Base-by-base conservation (phyloP, 2,888 invertebrate genomes). In the Noctua comes region DNA sequence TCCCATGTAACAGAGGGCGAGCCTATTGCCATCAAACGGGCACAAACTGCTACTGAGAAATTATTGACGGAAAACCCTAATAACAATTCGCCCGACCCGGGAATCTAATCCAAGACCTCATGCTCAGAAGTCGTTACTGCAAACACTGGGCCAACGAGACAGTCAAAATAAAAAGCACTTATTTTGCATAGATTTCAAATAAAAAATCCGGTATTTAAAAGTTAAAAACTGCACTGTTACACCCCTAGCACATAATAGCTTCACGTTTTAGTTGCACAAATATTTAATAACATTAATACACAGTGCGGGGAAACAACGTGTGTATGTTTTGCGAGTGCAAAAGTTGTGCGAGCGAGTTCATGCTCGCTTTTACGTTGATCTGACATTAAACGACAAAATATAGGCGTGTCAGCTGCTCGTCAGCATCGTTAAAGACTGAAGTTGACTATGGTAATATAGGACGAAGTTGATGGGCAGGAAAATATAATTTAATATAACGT, bases 331-430 rank as follows among this genome's bases (percentile, higher is more conserved):
- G 76, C 24, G 62, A 72, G 62, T 51, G 73, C 54, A 62, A 80
- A 84, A 87, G 73, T 87, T 85, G 36, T 62, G 70, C 65, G n/a
- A 68, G 27, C 40, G 48, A 65, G 87, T 79, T 79, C 54, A 71
- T 80, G 73, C 70, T 73, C 16, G 80, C 57, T 87, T 84, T 84
- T 72, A 72, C 73, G 36, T 40, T 69, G 80, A 84, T 84, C 54
- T 84, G 62, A 13, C 40, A 68, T 46, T 84, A 46, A 84, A 79
- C 65, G 66, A 74, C 71, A 80, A 73, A 86, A 79, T 65, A 73
- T 57, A 66, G 64, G 65, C 65, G 54, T 87, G 68, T 71, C 87
- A 86, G 71, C 64, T 73, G 80, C 65, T 74, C 76, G 73, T 87
- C 80, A 87, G 59, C 24, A 27, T 87, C 69, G 69, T 73, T 75